Conservation (phyloP, 2,888 invertebrate species). For the Andrena praecox region DNA sequence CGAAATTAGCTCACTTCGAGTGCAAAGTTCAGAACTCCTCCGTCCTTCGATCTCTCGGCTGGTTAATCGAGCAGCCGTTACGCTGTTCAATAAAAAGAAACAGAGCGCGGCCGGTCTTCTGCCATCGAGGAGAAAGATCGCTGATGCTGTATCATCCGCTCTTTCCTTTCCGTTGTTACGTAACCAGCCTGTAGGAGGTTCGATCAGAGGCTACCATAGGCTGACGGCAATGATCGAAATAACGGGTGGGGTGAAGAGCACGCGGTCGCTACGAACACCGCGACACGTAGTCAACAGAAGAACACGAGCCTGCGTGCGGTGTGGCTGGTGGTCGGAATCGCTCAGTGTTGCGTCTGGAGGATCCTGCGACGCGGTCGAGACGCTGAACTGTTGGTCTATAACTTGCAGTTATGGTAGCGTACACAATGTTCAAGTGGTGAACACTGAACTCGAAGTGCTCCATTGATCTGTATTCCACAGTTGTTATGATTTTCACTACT, state of each 20-base stretch:
- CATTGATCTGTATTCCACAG: background rate
- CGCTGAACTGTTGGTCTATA: background rate
- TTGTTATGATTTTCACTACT: background rate
- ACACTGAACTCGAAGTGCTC: background rate
- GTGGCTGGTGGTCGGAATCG: conserved; percentile 66
- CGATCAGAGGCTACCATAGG: conserved; percentile 30
- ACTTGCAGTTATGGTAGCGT: background rate
- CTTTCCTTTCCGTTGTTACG: conserved; percentile 48
- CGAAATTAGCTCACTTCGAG: background rate
- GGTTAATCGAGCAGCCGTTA: background rate
- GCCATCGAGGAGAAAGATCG: conserved; percentile 25
- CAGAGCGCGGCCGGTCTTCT: conserved; percentile 12
- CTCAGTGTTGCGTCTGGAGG: background rate
- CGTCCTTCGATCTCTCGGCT: background rate
- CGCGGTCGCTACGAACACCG: conserved; percentile 71
- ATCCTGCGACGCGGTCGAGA: conserved; percentile 1
- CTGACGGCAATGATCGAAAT: conserved; percentile 34
- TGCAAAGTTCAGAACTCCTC: background rate
- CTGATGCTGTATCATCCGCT: conserved; percentile 28
- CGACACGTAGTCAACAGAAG: conserved; percentile 55
- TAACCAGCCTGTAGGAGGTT: conserved; percentile 39
- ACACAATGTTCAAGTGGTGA: background rate
- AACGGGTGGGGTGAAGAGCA: conserved; percentile 69
- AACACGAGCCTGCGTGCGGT: conserved; percentile 68
- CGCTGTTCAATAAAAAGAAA: background rate